Percentiles rank a stretch among this genome's conserved stretches.
phyloP scores from a whole-genome alignment of 1,140 invertebrate genomes.

The Hypothenemus hampei region DNA sequence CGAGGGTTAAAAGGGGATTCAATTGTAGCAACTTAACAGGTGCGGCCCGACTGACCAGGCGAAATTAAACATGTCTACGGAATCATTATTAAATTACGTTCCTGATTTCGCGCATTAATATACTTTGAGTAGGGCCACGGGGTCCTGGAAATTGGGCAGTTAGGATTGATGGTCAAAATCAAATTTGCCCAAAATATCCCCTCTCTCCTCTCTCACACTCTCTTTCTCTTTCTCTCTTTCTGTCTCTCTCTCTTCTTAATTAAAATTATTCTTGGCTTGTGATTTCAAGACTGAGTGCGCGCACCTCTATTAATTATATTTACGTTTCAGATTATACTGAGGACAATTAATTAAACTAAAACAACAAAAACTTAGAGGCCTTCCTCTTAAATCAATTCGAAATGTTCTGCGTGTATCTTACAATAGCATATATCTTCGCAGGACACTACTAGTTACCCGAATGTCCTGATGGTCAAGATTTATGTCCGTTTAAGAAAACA shows the following conservation, averaged over 20 bases:
- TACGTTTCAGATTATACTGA: too few species aligned
- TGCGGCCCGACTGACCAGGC: constrained; percentile 39
- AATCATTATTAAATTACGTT: constrained; percentile 27
- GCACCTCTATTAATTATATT: background rate
- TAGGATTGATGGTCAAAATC: constrained; percentile 26
- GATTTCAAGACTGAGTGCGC: background rate
- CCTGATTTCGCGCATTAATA: constrained; percentile 29
- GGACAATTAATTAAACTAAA: constrained; percentile 27
- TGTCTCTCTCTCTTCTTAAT: constrained; percentile 24
- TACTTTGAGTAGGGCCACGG: constrained; percentile 24
- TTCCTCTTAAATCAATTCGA: constrained; percentile 45
- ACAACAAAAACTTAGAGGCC: constrained; percentile 35
- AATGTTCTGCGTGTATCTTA: constrained; percentile 40
- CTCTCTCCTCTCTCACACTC: too few species aligned
- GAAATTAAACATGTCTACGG: constrained; percentile 43
- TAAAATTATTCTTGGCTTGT: constrained; percentile 12
- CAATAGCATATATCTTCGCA: constrained; percentile 42
- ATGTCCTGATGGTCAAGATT: constrained; percentile 33
- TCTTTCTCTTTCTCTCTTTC: too few species aligned
- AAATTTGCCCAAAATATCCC: constrained; percentile 22
- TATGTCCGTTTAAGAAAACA: constrained; percentile 35
- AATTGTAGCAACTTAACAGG: constrained; percentile 46
- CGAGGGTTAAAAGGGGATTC: constrained; percentile 45
- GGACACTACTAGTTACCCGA: constrained; percentile 41
- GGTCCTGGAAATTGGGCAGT: constrained; percentile 21